These are phyloP conservation scores for Varecia variegata DNA, from an alignment of 2,797 vertebrate species.

Conservation along the genomic window DNA sequence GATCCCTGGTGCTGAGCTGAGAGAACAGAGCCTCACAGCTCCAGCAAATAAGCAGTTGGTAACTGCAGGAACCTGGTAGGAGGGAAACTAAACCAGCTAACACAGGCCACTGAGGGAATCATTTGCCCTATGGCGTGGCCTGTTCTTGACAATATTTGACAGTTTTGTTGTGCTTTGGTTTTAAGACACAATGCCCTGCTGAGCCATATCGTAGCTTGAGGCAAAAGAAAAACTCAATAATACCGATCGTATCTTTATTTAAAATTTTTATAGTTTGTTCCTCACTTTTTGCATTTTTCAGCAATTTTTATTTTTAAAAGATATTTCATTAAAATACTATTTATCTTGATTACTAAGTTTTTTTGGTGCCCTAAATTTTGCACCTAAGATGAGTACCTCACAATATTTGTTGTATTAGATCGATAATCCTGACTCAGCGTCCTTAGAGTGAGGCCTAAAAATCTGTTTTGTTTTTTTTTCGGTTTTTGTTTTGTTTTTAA, in stretches of 20 bases:
- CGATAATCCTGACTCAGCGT: neutral
- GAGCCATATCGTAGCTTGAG: neutral
- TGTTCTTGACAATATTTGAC: neutral
- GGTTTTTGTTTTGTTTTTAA: neutral
- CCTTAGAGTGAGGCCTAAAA: neutral
- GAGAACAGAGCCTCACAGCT: neutral
- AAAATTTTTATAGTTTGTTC: neutral
- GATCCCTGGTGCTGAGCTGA: neutral
- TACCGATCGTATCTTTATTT: neutral
- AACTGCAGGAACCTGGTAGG: too few species aligned
- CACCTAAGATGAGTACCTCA: neutral
- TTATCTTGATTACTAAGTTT: neutral
- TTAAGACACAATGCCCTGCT: neutral
- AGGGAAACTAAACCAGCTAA: neutral
- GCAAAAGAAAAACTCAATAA: conserved; percentile 34
- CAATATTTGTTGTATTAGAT: neutral
- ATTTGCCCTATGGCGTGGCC: neutral
- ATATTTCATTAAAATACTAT: neutral
- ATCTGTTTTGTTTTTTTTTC: neutral
- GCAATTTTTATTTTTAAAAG: neutral
- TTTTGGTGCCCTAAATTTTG: neutral
- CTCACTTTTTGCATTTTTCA: neutral
- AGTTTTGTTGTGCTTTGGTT: neutral
- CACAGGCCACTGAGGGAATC: neutral
- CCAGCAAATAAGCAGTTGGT: neutral